Percentiles rank a stretch among this genome's conserved stretches.
Conservation (phyloP, 2,888 invertebrate species). For the Anticlea derivata region DNA sequence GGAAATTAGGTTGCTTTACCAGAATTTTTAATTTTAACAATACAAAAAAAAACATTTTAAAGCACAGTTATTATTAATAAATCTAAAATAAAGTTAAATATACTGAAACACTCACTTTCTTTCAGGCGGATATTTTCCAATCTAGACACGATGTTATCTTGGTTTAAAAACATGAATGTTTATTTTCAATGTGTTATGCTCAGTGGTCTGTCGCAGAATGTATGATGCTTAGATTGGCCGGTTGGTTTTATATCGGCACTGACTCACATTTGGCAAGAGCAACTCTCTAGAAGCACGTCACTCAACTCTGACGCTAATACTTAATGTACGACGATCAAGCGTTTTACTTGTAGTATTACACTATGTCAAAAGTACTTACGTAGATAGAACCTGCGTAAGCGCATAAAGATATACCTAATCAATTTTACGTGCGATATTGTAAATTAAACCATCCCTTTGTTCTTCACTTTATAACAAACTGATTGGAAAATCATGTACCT, state of each 20-base stretch:
- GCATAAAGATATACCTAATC: background rate
- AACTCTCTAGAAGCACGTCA: constrained; percentile 65
- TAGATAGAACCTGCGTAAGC: constrained; percentile 2
- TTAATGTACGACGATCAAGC: constrained; percentile 56
- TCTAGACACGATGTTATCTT: constrained; percentile 61
- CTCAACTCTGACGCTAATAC: constrained; percentile 57
- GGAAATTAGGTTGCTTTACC: no score
- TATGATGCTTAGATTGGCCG: constrained; percentile 48
- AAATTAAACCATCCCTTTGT: background rate
- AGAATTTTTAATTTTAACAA: background rate
- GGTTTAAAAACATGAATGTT: constrained; percentile 71
- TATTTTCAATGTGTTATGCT: constrained; percentile 38
- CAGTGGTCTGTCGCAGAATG: constrained; percentile 59
- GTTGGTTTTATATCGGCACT: constrained; percentile 69
- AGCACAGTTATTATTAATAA: background rate
- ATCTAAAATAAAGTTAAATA: no score
- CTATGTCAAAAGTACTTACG: constrained; percentile 3
- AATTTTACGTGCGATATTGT: background rate
- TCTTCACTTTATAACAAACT: background rate
- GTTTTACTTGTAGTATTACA: constrained; percentile 30
- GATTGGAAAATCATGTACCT: no score
- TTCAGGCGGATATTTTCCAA: constrained; percentile 67
- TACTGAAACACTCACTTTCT: constrained; percentile 57
- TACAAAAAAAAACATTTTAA: background rate
- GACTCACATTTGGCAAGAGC: constrained; percentile 76